A percentile compares a stretch with the other conserved stretches of the same genome.
These are phyloP conservation scores for Dynastes hyllus DNA, from an alignment of 2,888 invertebrate species.

Conservation along the genomic window DNA sequence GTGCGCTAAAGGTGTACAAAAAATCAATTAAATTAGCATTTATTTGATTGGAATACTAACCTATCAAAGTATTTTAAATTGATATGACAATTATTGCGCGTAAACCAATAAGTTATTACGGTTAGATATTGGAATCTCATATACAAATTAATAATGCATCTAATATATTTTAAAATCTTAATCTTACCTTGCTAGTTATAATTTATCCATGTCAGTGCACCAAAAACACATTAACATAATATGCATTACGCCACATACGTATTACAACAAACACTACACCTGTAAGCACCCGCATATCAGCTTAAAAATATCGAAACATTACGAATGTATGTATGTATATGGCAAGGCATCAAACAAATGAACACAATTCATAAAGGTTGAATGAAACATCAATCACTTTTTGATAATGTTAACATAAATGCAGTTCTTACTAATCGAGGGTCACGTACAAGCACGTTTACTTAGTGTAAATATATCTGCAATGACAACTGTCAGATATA, in stretches of 20 bases:
- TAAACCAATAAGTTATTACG: no score
- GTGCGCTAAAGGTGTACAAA: no score
- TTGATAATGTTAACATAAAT: constrained; percentile 18
- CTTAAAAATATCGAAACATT: constrained; percentile 21
- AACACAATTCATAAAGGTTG: constrained; percentile 33
- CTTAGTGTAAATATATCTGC: constrained; percentile 1
- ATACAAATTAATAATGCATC: no score
- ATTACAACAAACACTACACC: constrained; percentile 33
- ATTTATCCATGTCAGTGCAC: constrained; percentile 41
- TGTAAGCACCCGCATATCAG: constrained; percentile 24
- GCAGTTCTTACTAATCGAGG: background rate
- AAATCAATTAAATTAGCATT: no score
- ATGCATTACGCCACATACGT: background rate
- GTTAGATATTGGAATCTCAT: no score
- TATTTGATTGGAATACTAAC: no score
- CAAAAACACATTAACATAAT: constrained; percentile 21
- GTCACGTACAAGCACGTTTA: background rate
- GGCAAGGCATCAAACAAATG: constrained; percentile 16
- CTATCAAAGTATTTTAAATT: no score
- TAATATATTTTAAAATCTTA: background rate
- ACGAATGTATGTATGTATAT: background rate
- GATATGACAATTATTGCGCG: no score
- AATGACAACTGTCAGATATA: constrained; percentile 16
- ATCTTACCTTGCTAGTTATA: constrained; percentile 34
- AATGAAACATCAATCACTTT: constrained; percentile 45